phyloP scores from a whole-genome alignment of 2,797 vertebrate species.

The Sebastolobus altivelis region DNA sequence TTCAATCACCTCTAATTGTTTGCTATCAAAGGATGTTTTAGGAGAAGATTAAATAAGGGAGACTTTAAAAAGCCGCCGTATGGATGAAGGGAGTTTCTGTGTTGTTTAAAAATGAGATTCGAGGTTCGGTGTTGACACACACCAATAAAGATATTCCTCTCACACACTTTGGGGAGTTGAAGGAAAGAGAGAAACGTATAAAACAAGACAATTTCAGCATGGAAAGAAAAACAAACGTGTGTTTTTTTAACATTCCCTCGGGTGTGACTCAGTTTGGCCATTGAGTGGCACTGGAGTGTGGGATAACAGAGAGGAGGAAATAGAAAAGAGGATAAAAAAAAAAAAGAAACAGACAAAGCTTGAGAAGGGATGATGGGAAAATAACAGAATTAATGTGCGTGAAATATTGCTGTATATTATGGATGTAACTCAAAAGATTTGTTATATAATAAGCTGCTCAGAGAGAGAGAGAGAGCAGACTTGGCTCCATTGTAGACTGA shows the following conservation, averaged over 20 bases:
- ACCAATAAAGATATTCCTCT: neutral
- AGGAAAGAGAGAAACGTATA: neutral
- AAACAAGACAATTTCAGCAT: neutral
- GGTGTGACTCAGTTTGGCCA: constrained; percentile 26
- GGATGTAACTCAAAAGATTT: constrained; percentile 24
- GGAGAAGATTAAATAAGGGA: neutral
- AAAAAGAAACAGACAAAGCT: constrained; percentile 1
- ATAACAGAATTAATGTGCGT: constrained; percentile 31
- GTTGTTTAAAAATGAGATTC: neutral
- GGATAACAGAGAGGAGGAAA: constrained; percentile 14
- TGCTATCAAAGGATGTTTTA: constrained; percentile 9
- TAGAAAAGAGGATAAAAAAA: neutral
- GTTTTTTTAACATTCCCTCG: neutral
- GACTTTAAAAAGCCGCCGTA: neutral
- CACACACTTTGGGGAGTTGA: neutral
- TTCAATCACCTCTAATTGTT: constrained; percentile 9
- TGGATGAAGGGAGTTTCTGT: neutral
- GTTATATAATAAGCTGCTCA: constrained; percentile 30
- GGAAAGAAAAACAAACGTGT: neutral
- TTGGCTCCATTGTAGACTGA: constrained; percentile 11
- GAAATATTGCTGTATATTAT: constrained; percentile 18
- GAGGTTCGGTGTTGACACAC: constrained; percentile 3
- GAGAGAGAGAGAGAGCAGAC: constrained; percentile 19
- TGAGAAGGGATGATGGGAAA: neutral
- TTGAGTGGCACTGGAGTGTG: constrained; percentile 43